These are phyloP conservation scores for Pherbina coryleti DNA, from an alignment of 2,888 invertebrate species.

Conservation along the genomic window DNA sequence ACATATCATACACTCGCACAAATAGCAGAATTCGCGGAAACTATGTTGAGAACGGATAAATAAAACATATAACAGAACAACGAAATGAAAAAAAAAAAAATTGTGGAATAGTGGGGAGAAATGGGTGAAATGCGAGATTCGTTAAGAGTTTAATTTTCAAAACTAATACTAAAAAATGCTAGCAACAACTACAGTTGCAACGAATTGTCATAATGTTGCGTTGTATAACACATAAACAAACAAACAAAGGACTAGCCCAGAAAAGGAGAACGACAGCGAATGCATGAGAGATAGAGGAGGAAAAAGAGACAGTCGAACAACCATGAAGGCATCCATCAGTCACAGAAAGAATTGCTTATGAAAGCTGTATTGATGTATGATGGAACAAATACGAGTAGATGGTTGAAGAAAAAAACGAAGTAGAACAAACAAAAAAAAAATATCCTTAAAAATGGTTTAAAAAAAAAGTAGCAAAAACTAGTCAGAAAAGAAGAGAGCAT, in stretches of 20 bases:
- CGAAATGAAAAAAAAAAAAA: background rate
- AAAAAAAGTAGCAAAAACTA: too few relatives aligned
- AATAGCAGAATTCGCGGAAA: conserved; percentile 22
- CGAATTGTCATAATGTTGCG: background rate
- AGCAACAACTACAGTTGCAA: background rate
- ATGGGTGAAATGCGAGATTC: too few relatives aligned
- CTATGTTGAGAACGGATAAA: background rate
- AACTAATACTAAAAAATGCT: background rate
- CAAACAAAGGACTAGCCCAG: background rate
- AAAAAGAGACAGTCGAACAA: background rate
- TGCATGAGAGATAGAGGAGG: background rate
- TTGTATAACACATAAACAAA: background rate
- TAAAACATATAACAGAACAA: background rate
- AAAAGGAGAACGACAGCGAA: background rate
- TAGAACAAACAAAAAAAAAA: too few relatives aligned
- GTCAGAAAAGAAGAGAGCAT: too few relatives aligned
- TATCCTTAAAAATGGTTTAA: too few relatives aligned
- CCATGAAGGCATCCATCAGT: conserved; percentile 10
- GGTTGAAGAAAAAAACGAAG: too few relatives aligned
- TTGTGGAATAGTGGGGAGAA: too few relatives aligned
- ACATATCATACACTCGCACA: background rate
- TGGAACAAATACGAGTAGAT: background rate
- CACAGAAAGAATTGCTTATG: conserved; percentile 36
- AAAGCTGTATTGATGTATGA: conserved; percentile 30
- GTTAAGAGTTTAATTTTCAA: background rate